Evolutionary conservation across 2,113 vertebrate species (phyloP).

Genomic region (Delphinus delphis): DNA sequence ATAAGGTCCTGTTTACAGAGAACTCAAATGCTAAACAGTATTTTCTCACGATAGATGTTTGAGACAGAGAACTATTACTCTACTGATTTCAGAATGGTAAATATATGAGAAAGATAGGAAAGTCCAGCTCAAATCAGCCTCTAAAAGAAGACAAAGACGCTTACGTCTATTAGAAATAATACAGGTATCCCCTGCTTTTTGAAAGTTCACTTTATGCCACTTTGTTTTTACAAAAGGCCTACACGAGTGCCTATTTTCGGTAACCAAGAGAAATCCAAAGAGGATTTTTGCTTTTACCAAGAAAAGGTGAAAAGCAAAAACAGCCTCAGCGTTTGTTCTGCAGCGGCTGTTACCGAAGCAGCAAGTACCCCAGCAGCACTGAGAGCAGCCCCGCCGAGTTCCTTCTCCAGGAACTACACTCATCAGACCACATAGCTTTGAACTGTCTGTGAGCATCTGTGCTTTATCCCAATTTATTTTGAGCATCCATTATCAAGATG

Average conservation of each 20-base stretch:
- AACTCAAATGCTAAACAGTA: background rate
- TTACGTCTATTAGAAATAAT: background rate
- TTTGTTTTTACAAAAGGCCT: background rate
- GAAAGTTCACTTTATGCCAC: background rate
- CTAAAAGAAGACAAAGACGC: background rate
- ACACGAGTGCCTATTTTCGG: background rate
- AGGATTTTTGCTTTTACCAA: background rate
- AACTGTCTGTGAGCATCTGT: background rate
- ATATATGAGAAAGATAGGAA: background rate
- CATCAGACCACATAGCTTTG: background rate
- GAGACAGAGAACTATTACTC: background rate
- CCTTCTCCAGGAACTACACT: background rate
- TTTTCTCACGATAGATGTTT: background rate
- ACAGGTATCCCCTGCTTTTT: background rate
- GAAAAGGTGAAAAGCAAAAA: background rate
- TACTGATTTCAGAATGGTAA: background rate
- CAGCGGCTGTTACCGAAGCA: background rate
- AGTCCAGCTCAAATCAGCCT: background rate
- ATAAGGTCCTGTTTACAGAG: background rate
- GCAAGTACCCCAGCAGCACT: too few relatives aligned
- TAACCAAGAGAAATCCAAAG: background rate
- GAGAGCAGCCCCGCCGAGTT: background rate
- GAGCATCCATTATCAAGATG: background rate
- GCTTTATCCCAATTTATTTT: background rate
- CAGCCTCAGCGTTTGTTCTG: background rate